Evolutionary conservation across 2,797 vertebrate species (phyloP).

Genomic region (Characodon lateralis): DNA sequence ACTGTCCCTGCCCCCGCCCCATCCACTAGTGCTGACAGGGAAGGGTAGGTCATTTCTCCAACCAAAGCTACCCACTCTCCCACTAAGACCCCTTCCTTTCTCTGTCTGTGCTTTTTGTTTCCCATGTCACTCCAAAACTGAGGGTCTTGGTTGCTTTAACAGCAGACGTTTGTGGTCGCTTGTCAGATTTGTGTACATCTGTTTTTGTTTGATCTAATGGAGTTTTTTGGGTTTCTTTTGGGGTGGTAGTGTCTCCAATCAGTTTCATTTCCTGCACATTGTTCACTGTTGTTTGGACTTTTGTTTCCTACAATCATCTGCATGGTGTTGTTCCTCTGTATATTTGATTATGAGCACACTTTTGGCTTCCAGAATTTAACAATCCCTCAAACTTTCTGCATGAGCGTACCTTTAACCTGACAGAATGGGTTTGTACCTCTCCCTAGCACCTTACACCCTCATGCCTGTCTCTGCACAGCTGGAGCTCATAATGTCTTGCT

Average conservation of each 20-base stretch:
- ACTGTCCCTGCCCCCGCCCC: slow-evolving; percentile 99
- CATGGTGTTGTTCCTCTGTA: slow-evolving; percentile 76
- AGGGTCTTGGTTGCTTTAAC: slow-evolving; percentile 88
- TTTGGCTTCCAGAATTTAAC: slow-evolving; percentile 69
- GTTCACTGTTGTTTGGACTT: slow-evolving; percentile 44
- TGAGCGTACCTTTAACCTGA: slow-evolving; percentile 73
- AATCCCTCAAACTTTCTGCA: slow-evolving; percentile 73
- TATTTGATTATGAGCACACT: slow-evolving; percentile 63
- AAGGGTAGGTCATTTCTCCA: slow-evolving; percentile 98
- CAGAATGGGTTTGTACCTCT: slow-evolving; percentile 77
- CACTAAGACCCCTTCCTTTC: slow-evolving; percentile 70
- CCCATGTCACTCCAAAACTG: slow-evolving; percentile 56
- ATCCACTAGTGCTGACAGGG: slow-evolving; percentile 99
- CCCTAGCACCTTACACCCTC: slow-evolving; percentile 68
- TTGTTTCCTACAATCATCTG: slow-evolving; percentile 63
- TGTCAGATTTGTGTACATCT: slow-evolving; percentile 74
- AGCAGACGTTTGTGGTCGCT: slow-evolving; percentile 83
- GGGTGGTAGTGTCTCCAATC: slow-evolving; percentile 37
- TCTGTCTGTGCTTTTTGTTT: slow-evolving; percentile 89
- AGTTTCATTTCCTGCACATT: slow-evolving; percentile 35
- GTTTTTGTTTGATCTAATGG: slow-evolving; percentile 33
- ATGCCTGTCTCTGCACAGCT: slow-evolving; percentile 76
- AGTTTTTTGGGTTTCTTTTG: slow-evolving; percentile 60
- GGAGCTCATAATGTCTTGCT: slow-evolving; percentile 64
- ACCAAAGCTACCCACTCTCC: slow-evolving; percentile 79